Base-by-base conservation (phyloP, 2,113 vertebrate species). In the Nibea albiflora region DNA sequence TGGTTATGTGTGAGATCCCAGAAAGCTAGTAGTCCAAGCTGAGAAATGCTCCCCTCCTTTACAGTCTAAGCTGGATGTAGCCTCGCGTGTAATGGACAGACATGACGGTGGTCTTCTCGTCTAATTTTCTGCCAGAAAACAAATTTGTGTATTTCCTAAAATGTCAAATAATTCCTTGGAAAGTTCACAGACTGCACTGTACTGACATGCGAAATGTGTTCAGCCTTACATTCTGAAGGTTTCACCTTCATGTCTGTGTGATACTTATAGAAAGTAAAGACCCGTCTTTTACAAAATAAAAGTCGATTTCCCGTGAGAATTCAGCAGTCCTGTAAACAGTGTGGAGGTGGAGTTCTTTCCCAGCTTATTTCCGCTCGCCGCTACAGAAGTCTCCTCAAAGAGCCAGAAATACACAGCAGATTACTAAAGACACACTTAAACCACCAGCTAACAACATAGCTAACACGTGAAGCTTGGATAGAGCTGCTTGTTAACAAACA, bases 331-430 rank as follows among this genome's bases (percentile, higher is more conserved):
- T 70, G 17, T 17, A 44, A 4, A 42, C 1, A 28, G 19, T 17
- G 12, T 24, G 54, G 53, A 56, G 53, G 46, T 42, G n/a, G 9
- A 17, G 2, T 17, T 60, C 58, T 16, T 42, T 73, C 17, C 28
- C 39, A 60, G 47, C 60, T 86, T 57, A 80, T n/a, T n/a, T 61
- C 20, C 19, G 26, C 19, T 16, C 0, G 0, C 64, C 65, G 49
- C 58, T 56, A 62, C 5, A 24, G 17, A 62, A n/a, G 52, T 19
- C 50, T 81, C 73, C 62, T 80, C 57, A 46, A 28, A 31, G 78
- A 76, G 71, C 71, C 84, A 81, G 31, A 92, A 94, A 92, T 93
- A 94, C 66, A 47, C 72, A 53, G 47, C 70, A 85, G 92, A 93
- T 94, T 92, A 94, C 64, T 52, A 42, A 83, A 73, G 58, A 75